Evolutionary conservation across 2,797 vertebrate species (phyloP).

Genomic region (Pseudopleuronectes americanus): DNA sequence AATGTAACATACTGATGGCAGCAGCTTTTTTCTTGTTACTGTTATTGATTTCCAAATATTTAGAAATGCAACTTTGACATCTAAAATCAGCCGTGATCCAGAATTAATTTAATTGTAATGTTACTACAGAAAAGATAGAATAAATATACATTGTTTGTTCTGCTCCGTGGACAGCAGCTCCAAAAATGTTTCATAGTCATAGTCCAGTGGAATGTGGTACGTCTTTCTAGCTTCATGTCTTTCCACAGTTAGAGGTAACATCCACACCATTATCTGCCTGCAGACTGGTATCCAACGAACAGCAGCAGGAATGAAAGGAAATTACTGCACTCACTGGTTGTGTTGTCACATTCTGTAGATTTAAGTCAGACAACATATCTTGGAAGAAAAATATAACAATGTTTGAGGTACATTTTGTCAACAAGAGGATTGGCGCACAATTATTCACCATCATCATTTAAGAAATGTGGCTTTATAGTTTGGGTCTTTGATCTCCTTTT

Average conservation of each 20-base stretch:
- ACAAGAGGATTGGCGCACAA: conserved; percentile 5
- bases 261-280: too few species aligned
- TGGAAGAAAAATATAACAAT: neutral
- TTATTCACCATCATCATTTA: conserved; percentile 30
- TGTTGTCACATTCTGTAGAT: conserved; percentile 11
- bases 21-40: neutral
- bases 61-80: neutral
- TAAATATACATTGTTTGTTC: neutral
- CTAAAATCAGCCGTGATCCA: neutral
- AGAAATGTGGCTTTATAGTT: conserved; percentile 50
- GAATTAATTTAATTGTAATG: neutral
- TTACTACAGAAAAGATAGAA: neutral
- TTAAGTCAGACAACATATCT: conserved; percentile 20
- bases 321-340: neutral
- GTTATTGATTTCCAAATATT: neutral
- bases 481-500: conserved; percentile 41
- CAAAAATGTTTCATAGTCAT: neutral
- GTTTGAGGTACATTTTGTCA: conserved; percentile 7
- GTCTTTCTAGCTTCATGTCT: too few species aligned
- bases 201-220: too few species aligned
- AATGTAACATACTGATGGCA: neutral
- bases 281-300: conserved; percentile 24
- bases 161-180: neutral
- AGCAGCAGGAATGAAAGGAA: conserved; percentile 29
- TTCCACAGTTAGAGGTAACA: too few species aligned